Conservation (phyloP, 2,797 vertebrate species). For the Pangasius krempfi region DNA sequence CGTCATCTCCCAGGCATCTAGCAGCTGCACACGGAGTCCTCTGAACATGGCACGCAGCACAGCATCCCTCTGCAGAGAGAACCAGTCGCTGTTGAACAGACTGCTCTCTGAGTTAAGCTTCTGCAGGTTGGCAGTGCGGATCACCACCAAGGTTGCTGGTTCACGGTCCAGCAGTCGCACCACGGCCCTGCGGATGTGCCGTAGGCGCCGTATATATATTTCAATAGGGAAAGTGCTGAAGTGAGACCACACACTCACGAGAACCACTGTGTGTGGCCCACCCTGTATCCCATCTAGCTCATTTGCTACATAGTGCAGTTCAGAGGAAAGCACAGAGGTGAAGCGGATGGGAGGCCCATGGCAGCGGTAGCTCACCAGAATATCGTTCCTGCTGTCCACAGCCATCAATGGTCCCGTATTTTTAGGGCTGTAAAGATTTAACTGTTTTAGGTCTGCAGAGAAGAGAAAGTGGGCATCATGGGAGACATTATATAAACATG, state of each 20-base stretch:
- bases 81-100: conserved; percentile 97
- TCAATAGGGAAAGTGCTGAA: conserved; percentile 91
- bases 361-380: too few relatives aligned
- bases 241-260: neutral
- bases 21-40: conserved; percentile 83
- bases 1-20: conserved; percentile 98
- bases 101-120: conserved; percentile 87
- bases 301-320: too few relatives aligned
- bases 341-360: too few relatives aligned
- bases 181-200: conserved; percentile 86
- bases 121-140: conserved; percentile 89
- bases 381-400: too few relatives aligned
- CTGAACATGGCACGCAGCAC: conserved; percentile 92
- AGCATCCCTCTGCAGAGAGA: conserved; percentile 84
- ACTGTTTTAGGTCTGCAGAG: too few relatives aligned
- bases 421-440: too few relatives aligned
- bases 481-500: neutral
- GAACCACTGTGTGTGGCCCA: too few relatives aligned
- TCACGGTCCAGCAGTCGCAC: conserved; percentile 86
- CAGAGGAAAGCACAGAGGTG: conserved; percentile 80
- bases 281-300: too few relatives aligned
- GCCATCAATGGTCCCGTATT: too few relatives aligned
- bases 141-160: conserved; percentile 83
- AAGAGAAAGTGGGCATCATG: neutral
- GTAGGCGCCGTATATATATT: conserved; percentile 84